phyloP scores from a whole-genome alignment of 2,113 vertebrate genomes.

The Cyphomyrus plagiostoma region DNA sequence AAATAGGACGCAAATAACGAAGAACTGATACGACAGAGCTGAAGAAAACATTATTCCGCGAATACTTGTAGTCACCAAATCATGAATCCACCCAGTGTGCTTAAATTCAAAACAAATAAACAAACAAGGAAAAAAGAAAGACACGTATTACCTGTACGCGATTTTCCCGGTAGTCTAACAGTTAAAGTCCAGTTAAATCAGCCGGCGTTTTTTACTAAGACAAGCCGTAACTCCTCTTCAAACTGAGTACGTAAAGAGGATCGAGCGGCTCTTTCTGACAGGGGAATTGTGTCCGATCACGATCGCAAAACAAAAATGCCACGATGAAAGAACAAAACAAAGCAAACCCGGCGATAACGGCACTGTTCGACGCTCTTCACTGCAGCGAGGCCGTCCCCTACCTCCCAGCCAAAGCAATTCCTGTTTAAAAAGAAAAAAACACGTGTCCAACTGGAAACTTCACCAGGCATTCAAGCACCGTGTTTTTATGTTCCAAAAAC shows the following conservation, averaged over 20 bases:
- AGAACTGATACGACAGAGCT: background rate
- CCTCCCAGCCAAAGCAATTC: background rate
- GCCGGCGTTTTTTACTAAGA: background rate
- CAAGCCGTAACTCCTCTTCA: background rate
- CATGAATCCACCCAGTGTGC: background rate
- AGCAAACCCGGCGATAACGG: background rate
- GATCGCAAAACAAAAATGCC: background rate
- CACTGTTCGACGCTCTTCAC: background rate
- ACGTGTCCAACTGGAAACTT: background rate
- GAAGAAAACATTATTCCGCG: background rate
- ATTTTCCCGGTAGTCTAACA: background rate
- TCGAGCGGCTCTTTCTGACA: background rate
- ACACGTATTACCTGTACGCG: background rate
- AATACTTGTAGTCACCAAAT: background rate
- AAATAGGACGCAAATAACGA: background rate
- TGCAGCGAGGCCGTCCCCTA: background rate
- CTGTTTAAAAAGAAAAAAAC: background rate
- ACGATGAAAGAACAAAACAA: background rate
- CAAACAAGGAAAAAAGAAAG: background rate
- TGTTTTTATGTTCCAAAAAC: background rate
- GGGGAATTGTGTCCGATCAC: background rate
- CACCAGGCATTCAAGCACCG: background rate
- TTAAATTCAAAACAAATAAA: background rate
- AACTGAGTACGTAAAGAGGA: background rate
- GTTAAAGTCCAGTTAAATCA: background rate